Conservation (phyloP, 2,113 vertebrate species). For the Datnioides undecimradiatus region DNA sequence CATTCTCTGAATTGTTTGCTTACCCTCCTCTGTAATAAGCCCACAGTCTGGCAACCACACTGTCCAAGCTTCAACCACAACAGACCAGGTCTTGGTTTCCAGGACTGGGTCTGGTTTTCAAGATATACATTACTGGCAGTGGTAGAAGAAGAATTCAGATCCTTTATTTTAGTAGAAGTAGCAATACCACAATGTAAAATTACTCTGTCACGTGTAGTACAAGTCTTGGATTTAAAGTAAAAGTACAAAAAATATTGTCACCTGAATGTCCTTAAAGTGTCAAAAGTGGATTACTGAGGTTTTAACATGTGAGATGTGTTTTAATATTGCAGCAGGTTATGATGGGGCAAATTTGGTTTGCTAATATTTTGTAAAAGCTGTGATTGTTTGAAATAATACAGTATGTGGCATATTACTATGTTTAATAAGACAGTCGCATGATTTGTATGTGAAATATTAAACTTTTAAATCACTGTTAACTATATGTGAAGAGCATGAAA, state of each 20-base stretch:
- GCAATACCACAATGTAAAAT: background rate
- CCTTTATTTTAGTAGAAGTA: background rate
- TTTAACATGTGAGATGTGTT: background rate
- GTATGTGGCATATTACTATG: background rate
- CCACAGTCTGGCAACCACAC: constrained; percentile 67
- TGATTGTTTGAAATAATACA: too few relatives aligned
- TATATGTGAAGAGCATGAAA: too few relatives aligned
- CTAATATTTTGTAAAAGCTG: too few relatives aligned
- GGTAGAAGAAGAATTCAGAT: background rate
- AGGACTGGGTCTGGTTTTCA: constrained; percentile 43
- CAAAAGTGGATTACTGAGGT: background rate
- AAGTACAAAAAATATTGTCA: background rate
- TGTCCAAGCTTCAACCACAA: constrained; percentile 72
- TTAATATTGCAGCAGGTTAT: background rate
- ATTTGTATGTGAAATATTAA: background rate
- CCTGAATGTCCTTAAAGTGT: background rate
- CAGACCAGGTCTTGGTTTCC: constrained; percentile 60
- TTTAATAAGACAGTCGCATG: background rate
- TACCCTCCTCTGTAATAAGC: constrained; percentile 71
- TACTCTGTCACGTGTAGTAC: background rate
- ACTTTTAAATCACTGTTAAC: too few relatives aligned
- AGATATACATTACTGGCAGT: constrained; percentile 20
- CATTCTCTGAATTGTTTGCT: constrained; percentile 70
- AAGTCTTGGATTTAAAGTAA: background rate
- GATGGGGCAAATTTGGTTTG: too few relatives aligned